Evolutionary conservation across 2,113 vertebrate genomes (phyloP).

Genomic region (Megaceryle torquata): DNA sequence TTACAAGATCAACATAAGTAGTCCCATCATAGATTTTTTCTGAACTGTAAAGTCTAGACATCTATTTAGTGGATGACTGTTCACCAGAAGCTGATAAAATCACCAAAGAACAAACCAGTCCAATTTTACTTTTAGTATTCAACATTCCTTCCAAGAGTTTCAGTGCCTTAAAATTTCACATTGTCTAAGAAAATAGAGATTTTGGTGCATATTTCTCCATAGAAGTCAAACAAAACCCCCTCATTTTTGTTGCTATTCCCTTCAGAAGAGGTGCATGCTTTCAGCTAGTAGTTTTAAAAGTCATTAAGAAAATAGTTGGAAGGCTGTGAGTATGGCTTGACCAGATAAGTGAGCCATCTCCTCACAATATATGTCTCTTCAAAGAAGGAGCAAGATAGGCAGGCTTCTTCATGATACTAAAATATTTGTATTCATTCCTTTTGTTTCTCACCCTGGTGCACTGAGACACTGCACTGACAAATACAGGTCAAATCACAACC

Average conservation of each 20-base stretch:
- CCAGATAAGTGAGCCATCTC: background rate
- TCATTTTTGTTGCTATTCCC: background rate
- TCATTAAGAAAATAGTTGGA: background rate
- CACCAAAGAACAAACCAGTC: background rate
- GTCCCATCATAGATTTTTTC: background rate
- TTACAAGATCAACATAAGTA: background rate
- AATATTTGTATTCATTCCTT: background rate
- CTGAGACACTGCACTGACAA: background rate
- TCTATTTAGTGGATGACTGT: background rate
- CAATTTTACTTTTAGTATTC: background rate
- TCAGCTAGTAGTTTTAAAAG: background rate
- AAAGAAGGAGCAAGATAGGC: background rate
- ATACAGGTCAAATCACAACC: background rate
- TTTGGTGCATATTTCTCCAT: background rate
- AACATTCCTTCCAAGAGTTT: background rate
- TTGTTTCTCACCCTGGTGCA: background rate
- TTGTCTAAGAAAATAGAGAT: background rate
- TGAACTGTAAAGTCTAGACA: background rate
- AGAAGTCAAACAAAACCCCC: background rate
- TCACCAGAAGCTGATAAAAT: background rate
- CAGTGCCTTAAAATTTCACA: background rate
- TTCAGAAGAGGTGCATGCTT: background rate
- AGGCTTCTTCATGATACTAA: background rate
- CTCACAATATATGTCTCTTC: background rate
- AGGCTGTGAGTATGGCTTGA: background rate